A percentile compares a stretch with the other conserved stretches of the same genome.
phyloP scores from a whole-genome alignment of 2,888 invertebrate genomes.

The Parapristionchus giblindavisi region DNA sequence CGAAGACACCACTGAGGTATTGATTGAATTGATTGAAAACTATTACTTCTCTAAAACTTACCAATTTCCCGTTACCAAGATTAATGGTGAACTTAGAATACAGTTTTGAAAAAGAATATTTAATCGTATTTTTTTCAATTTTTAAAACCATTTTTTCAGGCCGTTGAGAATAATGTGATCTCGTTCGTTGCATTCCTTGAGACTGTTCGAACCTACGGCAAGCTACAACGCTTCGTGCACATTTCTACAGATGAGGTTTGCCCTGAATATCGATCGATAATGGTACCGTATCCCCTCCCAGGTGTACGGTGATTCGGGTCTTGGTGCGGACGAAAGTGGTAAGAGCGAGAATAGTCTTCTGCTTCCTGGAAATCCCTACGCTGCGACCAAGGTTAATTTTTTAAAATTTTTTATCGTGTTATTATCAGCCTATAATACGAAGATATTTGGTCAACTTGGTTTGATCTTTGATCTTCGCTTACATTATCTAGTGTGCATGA shows the following conservation, averaged over 20 bases:
- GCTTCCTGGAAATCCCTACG: constrained; percentile 67
- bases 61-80: too few species aligned
- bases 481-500: neutral
- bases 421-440: too few species aligned
- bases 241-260: constrained; percentile 66
- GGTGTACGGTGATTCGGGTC: constrained; percentile 68
- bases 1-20: constrained; percentile 53
- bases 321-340: constrained; percentile 58
- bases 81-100: too few species aligned
- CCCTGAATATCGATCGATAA: neutral
- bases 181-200: constrained; percentile 65
- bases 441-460: too few species aligned
- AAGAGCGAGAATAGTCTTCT: constrained; percentile 60
- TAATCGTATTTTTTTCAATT: neutral
- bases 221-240: constrained; percentile 62
- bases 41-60: neutral
- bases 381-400: constrained; percentile 65
- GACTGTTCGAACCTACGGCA: constrained; percentile 58
- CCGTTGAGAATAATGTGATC: constrained; percentile 66
- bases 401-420: too few species aligned
- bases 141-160: constrained; percentile 42
- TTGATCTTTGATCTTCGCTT: constrained; percentile 12
- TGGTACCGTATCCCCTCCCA: constrained; percentile 15
- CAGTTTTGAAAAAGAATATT: neutral
- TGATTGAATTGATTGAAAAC: neutral